Base-by-base conservation (phyloP, 2,888 invertebrate species). In the Amphipoea lucens region DNA sequence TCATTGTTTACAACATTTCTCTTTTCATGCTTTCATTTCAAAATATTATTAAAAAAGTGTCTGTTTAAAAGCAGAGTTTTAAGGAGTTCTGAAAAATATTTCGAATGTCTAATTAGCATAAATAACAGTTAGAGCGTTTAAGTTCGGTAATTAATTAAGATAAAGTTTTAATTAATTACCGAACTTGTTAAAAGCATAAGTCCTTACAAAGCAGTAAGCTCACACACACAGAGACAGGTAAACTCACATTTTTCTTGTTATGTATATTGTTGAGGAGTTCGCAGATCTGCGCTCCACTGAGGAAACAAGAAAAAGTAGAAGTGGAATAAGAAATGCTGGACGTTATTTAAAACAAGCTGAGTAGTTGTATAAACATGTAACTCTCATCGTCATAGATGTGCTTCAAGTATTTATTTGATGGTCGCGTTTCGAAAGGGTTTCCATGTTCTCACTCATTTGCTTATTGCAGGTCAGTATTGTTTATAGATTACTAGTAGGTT, bases 221-320 rank as follows among this genome's bases (percentile, higher is more conserved):
- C 12, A 45, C 36, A 20, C 48, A 20, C 29, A 45, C 7, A 36
- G 2, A 36, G 7, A 51, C 36, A 82, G 66, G 60, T 86, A 69
- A 57, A 72, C 29, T 62, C 45, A 11, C 40, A 84, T 78, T 45
- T 84, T 20, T 65, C 84, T 87, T 70, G 79, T 83, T 78, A 87
- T 63, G 69, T 60, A 70, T 67, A 66, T 42, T 73, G 69, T 67
- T 70, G n/a, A 51, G 65, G 51, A 87, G 62, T 73, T 73, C 11
- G 9, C 54, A 69, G 74, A 68, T 40, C 67, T 29, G 23, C 11
- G 9, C 51, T 70, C 14, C 29, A 23, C 17, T 54, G 9, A 36
- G 20, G 70, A 42, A 45, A 76, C 60, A 45, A 76, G n/a, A 45
- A 14, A 20, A 60, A 51, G 17, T 82, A 14, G 17, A 23, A 67